Evolutionary conservation across 2,888 invertebrate genomes (phyloP), one percentile per base, ranked within the genome.

Genomic region (Eueremaeus valkanovi): DNA sequence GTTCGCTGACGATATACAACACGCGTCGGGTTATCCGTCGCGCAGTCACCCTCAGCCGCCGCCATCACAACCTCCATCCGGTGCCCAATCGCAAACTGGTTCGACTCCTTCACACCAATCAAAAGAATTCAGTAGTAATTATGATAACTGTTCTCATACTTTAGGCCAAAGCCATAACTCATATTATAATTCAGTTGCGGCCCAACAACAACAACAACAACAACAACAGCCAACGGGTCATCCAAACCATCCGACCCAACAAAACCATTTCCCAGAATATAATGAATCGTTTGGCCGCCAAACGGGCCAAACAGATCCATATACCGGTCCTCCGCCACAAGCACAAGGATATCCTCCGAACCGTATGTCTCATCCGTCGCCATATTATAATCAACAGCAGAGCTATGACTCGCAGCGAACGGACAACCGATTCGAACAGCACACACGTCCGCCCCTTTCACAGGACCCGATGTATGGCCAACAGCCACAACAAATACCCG

Each of bases 1-100:
- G 21, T 79, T 78, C 63, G 78, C 76, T 42, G 79, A 79, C 58
- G 79, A 79, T 27, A 76, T 78, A 36, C 78, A 75, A 24, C 58
- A 63, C 31, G 58, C 16, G 31, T 31, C 58, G 29, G 58, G 58
- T 24, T 58, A 58, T 58, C 58, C 9, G 45, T 45, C 58, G 1
- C 58, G 58, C 8, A 58, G 31, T 58, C 58, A 58, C 18, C 18
- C 29, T 13, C 58, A 58, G 31, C 31, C 29, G 31, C 31, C 29
- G 11, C 58, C 29, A 2, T 8, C 27, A 9, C 75, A 75, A 21
- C 75, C 76, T 58, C 73, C n/a, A n/a, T n/a, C 72, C 49, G 78
- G 77, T 55, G 76, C 77, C 58, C 77, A 77, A 68, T 75, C 78
- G n/a, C 77, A 75, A 36, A 76, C 74, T 74, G 76, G 76, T 75